Evolutionary conservation across 2,113 vertebrate genomes (phyloP), one percentile per base, ranked within the genome.

Genomic region (Australoheros scitulus): DNA sequence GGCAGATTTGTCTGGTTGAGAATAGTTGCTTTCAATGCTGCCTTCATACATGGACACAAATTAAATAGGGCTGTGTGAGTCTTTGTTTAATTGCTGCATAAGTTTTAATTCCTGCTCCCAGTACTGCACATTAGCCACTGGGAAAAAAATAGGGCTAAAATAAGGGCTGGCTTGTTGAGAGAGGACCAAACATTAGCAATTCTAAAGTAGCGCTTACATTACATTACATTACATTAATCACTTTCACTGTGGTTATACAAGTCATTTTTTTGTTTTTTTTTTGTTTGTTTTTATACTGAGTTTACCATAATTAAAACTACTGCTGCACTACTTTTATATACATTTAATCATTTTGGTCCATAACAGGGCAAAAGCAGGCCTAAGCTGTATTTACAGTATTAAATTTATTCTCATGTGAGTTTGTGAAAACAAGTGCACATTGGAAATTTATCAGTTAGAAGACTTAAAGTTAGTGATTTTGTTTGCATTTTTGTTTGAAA

Each of bases 61-160:
- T 87, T 89, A 81, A 90, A 47, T 26, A 50, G 26, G 15, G 65
- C 32, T 57, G 24, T 55, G 41, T 83, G 59, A 63, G 63, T 78
- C 61, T 83, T 29, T 36, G 24, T 26, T 52, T 72, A 34, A 59
- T 77, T 81, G 56, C 22, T 82, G n/a, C 61, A 52, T 29, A 59
- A 58, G 2, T 59, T 68, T 70, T 87, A 76, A 88, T 87, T 61
- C 47, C 18, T 81, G 68, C 64, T 63, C 58, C 24, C 57, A 82
- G 26, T 86, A 41, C 36, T 76, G 20, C 24, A 59, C 61, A 57
- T 68, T 64, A 36, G 47, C 55, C 76, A 61, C 11, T 26, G 3
- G 47, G 43, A 32, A 38, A 63, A 63, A 11, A 22, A 7, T 18
- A 32, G 65, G 50, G 43, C 43, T 29, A 72, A 80, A 76, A 68